Percentiles rank a stretch among this genome's conserved stretches.
phyloP scores from a whole-genome alignment of 1,140 invertebrate species.

The Hormaphis cornu region DNA sequence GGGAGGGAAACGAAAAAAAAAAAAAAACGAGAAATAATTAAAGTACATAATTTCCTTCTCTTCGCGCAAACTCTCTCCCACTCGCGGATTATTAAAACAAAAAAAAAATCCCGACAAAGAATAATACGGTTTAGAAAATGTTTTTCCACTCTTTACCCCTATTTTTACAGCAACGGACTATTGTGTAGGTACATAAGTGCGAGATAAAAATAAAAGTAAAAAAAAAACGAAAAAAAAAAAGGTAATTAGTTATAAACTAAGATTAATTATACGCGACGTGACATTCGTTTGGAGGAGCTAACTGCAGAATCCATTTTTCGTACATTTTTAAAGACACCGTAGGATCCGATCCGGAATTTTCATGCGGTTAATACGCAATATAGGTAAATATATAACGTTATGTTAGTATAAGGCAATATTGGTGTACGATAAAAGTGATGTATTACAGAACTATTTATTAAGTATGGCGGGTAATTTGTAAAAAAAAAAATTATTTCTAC shows the following conservation, averaged over 20 bases:
- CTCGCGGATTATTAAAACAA: constrained; percentile 27
- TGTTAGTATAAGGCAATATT: no score
- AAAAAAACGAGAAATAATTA: constrained; percentile 29
- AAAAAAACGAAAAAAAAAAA: background rate
- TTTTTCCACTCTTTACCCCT: constrained; percentile 26
- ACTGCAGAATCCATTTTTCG: background rate
- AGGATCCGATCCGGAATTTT: no score
- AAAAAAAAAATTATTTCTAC: no score
- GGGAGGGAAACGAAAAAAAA: no score
- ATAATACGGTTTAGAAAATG: constrained; percentile 32
- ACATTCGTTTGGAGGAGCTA: background rate
- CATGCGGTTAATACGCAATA: no score
- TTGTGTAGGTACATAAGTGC: background rate
- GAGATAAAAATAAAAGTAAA: background rate
- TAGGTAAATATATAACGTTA: no score
- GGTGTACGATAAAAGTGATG: no score
- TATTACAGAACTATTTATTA: no score
- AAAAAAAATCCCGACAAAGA: constrained; percentile 16
- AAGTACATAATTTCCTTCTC: constrained; percentile 30
- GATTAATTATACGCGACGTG: constrained; percentile 26
- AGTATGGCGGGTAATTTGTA: no score
- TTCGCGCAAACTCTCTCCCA: background rate
- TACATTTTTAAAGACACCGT: background rate
- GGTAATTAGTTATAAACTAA: constrained; percentile 33
- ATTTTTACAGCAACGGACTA: background rate